Evolutionary conservation across 2,113 vertebrate genomes (phyloP), one percentile per base, ranked within the genome.

Genomic region (Mormyrus lacerda): DNA sequence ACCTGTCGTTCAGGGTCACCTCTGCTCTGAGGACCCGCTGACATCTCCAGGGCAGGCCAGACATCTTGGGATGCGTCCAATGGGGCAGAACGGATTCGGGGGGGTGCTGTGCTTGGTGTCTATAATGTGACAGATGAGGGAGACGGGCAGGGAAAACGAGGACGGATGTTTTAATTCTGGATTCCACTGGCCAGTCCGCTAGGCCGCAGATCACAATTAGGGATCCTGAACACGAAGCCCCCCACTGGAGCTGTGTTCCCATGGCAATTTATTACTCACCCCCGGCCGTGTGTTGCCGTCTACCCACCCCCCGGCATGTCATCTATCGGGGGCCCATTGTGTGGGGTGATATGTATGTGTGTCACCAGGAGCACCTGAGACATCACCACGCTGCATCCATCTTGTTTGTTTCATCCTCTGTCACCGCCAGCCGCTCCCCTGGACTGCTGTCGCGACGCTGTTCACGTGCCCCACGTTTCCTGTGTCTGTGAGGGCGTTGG

Each of bases 101-200:
- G 84, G 17, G 42, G 73, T 11, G 48, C 9, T 11, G 15, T 27
- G 15, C 7, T 9, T 31, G 69, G 69, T 76, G 31, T 31, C 31
- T 39, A 4, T 82, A 17, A n/a, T 44, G 35, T 58, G 48, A 58
- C 48, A 83, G 21, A 42, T 9, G 19, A 83, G 51, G 79, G 44
- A 48, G 35, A 61, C 88, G n/a, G 24, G 85, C 31, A 17, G 76
- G 19, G 35, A 58, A 58, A 58, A 65, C 58, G 35, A 58, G 88
- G 76, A 83, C 44, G 51, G 44, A 73, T 86, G 55, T 89, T 87
- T 89, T 50, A 31, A 89, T 65, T 89, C 17, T 19, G 17, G 31
- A 44, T 73, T 69, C 82, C 17, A 9, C n/a, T 5, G 47, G 39
- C 42, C 24, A 15, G 35, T 45, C 50, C 24, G 24, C 53, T 5